Conservation (phyloP, 2,797 vertebrate genomes). For the Nasua narica region DNA sequence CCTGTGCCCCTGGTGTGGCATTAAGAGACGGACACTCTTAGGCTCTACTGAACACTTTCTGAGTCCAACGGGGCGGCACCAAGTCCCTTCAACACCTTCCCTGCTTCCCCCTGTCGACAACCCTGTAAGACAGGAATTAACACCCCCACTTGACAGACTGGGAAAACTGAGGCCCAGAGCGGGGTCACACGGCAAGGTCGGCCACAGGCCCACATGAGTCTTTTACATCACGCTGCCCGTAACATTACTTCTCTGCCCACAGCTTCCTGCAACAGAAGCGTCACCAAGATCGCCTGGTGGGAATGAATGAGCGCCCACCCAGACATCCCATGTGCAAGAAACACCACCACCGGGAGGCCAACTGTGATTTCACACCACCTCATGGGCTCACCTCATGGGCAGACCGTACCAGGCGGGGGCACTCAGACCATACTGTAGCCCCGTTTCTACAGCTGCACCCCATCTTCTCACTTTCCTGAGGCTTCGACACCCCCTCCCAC, state of each 20-base stretch:
- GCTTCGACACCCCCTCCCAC: background rate
- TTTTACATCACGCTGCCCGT: background rate
- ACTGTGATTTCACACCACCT: background rate
- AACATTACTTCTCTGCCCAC: background rate
- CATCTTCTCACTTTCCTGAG: background rate
- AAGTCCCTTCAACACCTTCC: background rate
- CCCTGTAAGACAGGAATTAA: background rate
- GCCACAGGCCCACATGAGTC: background rate
- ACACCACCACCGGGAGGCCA: background rate
- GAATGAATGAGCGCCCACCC: background rate
- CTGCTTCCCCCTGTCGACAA: background rate
- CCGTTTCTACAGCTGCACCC: background rate
- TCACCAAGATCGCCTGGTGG: background rate
- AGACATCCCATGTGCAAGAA: background rate
- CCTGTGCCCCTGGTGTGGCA: background rate
- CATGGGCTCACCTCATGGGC: background rate
- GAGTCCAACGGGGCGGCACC: accelerated
- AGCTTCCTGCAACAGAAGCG: background rate
- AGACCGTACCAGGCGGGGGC: background rate
- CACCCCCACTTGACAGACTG: background rate
- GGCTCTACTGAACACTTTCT: background rate
- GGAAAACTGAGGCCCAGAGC: background rate
- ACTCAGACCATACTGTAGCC: background rate
- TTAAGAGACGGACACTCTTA: background rate
- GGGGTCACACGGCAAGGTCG: background rate